These are phyloP conservation scores for Phragmatobia fuliginosa DNA, from an alignment of 2,888 invertebrate species.

Conservation along the genomic window DNA sequence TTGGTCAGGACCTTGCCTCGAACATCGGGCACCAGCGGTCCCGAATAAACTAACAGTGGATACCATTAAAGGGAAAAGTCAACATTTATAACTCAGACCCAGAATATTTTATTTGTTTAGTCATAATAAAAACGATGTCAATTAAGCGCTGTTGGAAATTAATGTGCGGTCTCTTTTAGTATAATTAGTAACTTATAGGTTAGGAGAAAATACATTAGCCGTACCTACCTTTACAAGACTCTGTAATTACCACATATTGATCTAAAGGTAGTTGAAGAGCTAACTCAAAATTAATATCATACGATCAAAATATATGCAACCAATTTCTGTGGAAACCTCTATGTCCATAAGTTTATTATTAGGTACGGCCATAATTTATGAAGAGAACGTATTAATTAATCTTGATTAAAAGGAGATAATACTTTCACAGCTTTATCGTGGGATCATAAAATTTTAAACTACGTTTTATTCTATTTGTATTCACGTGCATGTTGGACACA, in stretches of 20 bases:
- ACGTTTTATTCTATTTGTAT: constrained; percentile 64
- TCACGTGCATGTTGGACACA: constrained; percentile 62
- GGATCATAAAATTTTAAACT: constrained; percentile 66
- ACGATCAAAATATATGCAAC: no score
- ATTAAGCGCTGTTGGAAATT: constrained; percentile 75
- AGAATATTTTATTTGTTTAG: constrained; percentile 80
- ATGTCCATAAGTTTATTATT: constrained; percentile 30
- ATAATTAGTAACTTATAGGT: constrained; percentile 42
- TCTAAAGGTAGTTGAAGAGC: not conserved
- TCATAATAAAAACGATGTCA: constrained; percentile 79
- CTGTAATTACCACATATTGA: constrained; percentile 28
- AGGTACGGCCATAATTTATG: constrained; percentile 22
- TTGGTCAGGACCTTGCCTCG: constrained; percentile 81
- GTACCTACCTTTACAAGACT: constrained; percentile 10
- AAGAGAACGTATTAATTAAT: constrained; percentile 52
- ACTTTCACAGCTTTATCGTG: constrained; percentile 59
- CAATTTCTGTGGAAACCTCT: constrained; percentile 20
- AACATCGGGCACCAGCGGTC: constrained; percentile 64
- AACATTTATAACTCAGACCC: constrained; percentile 76
- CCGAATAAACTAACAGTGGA: constrained; percentile 75
- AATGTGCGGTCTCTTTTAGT: constrained; percentile 64
- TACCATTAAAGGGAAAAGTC: constrained; percentile 79
- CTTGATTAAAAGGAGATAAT: constrained; percentile 58
- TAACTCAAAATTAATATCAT: constrained; percentile 21
- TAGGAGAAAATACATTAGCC: constrained; percentile 26